Conservation (phyloP, 1,140 invertebrate genomes). For the Drosophila arizonae region DNA sequence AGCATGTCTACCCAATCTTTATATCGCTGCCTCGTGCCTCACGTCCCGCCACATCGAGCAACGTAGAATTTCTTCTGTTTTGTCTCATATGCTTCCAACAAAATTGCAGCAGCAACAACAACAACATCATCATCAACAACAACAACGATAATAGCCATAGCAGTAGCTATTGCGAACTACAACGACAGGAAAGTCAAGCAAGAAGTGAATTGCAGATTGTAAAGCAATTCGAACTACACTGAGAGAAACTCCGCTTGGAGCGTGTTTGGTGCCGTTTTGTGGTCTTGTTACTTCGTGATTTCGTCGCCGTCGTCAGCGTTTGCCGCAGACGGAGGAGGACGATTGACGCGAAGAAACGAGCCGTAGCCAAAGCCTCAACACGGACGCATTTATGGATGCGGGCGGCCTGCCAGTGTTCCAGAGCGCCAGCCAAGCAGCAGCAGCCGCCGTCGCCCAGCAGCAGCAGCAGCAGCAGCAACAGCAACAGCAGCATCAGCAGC, state of each 20-base stretch:
- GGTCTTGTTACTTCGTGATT: constrained; percentile 76
- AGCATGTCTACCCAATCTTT: constrained; percentile 23
- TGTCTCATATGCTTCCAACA: constrained; percentile 23
- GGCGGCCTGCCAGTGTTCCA: constrained; percentile 82
- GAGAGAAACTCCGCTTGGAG: constrained; percentile 27
- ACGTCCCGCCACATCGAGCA: constrained; percentile 44
- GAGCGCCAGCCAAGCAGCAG: constrained; percentile 82
- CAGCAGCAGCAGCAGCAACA: constrained; percentile 74
- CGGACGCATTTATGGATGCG: constrained; percentile 83
- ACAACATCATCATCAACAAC: constrained; percentile 4
- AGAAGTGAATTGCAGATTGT: constrained; percentile 5
- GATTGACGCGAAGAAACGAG: constrained; percentile 78
- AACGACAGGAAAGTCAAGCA: not conserved
- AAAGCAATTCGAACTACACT: constrained; percentile 17
- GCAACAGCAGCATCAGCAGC: constrained; percentile 72
- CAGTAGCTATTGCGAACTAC: not conserved
- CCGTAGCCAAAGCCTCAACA: constrained; percentile 73
- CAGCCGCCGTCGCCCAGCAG: constrained; percentile 76
- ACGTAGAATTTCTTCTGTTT: constrained; percentile 38
- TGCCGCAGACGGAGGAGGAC: constrained; percentile 72
- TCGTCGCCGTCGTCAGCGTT: constrained; percentile 74
- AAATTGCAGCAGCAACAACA: constrained; percentile 4
- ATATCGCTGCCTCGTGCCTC: constrained; percentile 35
- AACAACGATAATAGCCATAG: constrained; percentile 1
- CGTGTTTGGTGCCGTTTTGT: constrained; percentile 47